Percentiles rank a stretch among this genome's conserved stretches.
These are phyloP conservation scores for Heterodera schachtii DNA, from an alignment of 1,140 invertebrate genomes.

Conservation along the genomic window DNA sequence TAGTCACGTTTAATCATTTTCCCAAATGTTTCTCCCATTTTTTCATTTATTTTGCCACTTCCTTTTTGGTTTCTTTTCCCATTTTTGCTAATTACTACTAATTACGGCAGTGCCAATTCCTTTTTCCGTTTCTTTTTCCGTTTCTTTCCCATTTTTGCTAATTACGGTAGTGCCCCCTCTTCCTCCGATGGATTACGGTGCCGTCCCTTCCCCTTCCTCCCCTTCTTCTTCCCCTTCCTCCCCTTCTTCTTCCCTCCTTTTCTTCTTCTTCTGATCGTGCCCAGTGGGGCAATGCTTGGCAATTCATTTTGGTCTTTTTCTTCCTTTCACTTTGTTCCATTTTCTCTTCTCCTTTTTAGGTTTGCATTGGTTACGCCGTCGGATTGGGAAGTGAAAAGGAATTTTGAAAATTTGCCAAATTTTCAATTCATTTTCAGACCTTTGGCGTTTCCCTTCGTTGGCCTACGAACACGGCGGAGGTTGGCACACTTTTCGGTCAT, in stretches of 20 bases:
- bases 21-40: too few relatives aligned
- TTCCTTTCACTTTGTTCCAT: not conserved
- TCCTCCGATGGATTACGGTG: too few relatives aligned
- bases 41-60: too few relatives aligned
- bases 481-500: not conserved
- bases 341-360: not conserved
- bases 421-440: slow-evolving; percentile 16
- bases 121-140: too few relatives aligned
- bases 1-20: too few relatives aligned
- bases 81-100: too few relatives aligned
- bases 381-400: slow-evolving; percentile 36
- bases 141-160: too few relatives aligned
- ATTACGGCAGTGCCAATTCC: too few relatives aligned
- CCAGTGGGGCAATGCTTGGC: slow-evolving; percentile 4
- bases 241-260: not conserved
- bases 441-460: slow-evolving; percentile 46
- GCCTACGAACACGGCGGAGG: slow-evolving; percentile 50
- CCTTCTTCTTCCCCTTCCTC: too few relatives aligned
- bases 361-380: slow-evolving; percentile 49
- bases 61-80: too few relatives aligned
- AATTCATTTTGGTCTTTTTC: slow-evolving; percentile 6
- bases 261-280: not conserved
- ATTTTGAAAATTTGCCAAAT: not conserved
- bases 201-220: too few relatives aligned
- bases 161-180: too few relatives aligned